A percentile compares a stretch with the other conserved stretches of the same genome.
These are phyloP conservation scores for Magallana ariakensis DNA, from an alignment of 1,140 invertebrate genomes.

Conservation along the genomic window DNA sequence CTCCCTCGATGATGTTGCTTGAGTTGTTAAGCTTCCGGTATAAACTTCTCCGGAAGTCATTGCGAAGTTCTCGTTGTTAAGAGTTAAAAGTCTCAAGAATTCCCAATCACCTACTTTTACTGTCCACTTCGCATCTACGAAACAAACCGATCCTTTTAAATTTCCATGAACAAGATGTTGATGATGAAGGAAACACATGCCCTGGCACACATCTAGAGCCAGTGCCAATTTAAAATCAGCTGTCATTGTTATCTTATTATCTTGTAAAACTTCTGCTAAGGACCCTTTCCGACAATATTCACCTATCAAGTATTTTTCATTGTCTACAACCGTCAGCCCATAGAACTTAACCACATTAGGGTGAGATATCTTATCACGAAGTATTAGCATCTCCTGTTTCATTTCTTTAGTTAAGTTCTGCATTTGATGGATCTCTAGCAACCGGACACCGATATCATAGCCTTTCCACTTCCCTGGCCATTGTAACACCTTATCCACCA, in stretches of 20 bases:
- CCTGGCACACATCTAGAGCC: constrained; percentile 67
- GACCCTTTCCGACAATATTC: constrained; percentile 72
- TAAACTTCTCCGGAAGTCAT: background rate
- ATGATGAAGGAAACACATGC: constrained; percentile 71
- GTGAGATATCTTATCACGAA: constrained; percentile 70
- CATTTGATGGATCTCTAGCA: constrained; percentile 56
- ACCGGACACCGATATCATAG: constrained; percentile 60
- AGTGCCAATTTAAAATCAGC: constrained; percentile 71
- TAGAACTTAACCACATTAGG: constrained; percentile 71
- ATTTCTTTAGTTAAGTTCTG: constrained; percentile 44
- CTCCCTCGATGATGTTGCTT: constrained; percentile 31
- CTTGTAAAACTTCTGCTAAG: constrained; percentile 69
- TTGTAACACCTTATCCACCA: constrained; percentile 64
- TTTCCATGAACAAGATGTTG: constrained; percentile 69
- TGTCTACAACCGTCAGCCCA: constrained; percentile 70
- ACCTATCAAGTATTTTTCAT: constrained; percentile 64
- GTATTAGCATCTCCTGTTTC: constrained; percentile 67
- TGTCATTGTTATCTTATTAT: constrained; percentile 68
- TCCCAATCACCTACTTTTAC: constrained; percentile 75
- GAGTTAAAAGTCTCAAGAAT: constrained; percentile 54
- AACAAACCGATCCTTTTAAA: constrained; percentile 66
- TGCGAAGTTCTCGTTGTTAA: constrained; percentile 3
- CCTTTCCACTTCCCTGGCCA: constrained; percentile 73
- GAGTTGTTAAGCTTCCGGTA: background rate
- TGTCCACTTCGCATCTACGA: constrained; percentile 73